Evolutionary conservation across 2,113 vertebrate species (phyloP).

Genomic region (Microtus richardsoni): DNA sequence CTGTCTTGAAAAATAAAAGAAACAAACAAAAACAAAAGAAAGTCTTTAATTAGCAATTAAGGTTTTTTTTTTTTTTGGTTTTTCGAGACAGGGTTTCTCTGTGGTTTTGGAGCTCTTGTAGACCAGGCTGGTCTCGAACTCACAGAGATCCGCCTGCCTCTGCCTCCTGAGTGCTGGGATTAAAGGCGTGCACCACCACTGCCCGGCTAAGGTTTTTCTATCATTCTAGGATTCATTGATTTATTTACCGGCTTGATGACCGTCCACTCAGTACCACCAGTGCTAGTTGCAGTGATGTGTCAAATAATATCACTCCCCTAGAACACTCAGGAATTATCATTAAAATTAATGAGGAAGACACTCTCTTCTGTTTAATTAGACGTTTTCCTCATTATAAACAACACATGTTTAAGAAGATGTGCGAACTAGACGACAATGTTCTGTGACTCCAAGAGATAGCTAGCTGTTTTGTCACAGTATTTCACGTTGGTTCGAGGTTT

Average conservation of each 20-base stretch:
- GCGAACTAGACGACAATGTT: not conserved
- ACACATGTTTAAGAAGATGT: not conserved
- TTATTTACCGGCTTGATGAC: not conserved
- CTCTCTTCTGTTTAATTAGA: not conserved
- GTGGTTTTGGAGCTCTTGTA: no score
- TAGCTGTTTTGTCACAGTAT: not conserved
- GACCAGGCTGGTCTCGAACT: no score
- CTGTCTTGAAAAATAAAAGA: no score
- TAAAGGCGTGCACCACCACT: no score
- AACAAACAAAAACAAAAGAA: no score
- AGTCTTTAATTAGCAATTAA: not conserved
- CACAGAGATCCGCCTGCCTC: no score
- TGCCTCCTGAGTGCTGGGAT: no score
- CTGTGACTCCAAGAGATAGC: not conserved
- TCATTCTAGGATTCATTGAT: not conserved
- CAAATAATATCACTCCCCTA: not conserved
- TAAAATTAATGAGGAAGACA: not conserved
- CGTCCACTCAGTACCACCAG: fast-evolving
- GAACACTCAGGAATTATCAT: not conserved
- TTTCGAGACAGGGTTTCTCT: no score
- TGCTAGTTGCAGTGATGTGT: no score
- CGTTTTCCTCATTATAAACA: not conserved
- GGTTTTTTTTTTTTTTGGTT: no score
- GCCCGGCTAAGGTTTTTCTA: not conserved
- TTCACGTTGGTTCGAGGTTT: not conserved